Evolutionary conservation across 2,113 vertebrate species (phyloP).

Genomic region (Amblyornis subalaris): DNA sequence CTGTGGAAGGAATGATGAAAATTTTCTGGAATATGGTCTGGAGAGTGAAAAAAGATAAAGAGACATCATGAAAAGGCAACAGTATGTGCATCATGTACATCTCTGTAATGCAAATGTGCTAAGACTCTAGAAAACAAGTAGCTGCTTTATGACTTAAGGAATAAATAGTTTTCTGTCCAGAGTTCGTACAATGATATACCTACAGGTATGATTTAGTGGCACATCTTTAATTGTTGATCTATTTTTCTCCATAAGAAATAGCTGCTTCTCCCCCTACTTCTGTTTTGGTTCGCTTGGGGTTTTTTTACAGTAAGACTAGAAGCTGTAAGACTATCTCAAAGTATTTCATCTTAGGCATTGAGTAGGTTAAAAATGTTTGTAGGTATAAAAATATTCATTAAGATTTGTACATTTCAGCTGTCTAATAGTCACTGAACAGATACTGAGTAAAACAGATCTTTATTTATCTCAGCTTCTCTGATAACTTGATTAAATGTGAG

Average conservation of each 20-base stretch:
- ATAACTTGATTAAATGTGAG: slow-evolving; percentile 17
- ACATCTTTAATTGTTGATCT: neutral
- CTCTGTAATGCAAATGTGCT: neutral
- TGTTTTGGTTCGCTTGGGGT: neutral
- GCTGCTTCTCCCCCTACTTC: neutral
- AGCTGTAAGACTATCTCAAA: neutral
- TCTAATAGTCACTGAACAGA: neutral
- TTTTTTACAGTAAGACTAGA: neutral
- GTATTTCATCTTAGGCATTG: neutral
- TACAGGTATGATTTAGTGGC: neutral
- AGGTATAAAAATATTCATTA: neutral
- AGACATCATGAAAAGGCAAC: neutral
- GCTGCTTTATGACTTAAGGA: neutral
- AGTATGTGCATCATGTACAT: neutral
- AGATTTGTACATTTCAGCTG: neutral
- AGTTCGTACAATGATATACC: neutral
- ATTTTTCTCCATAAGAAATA: neutral
- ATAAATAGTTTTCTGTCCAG: neutral
- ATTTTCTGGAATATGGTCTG: neutral
- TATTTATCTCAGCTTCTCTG: neutral
- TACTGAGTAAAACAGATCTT: neutral
- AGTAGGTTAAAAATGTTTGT: neutral
- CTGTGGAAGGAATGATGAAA: neutral
- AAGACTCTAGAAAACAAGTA: neutral
- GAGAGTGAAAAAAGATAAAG: neutral